Base-by-base conservation (phyloP, 2,113 vertebrate species). In the Dicaeum eximium region DNA sequence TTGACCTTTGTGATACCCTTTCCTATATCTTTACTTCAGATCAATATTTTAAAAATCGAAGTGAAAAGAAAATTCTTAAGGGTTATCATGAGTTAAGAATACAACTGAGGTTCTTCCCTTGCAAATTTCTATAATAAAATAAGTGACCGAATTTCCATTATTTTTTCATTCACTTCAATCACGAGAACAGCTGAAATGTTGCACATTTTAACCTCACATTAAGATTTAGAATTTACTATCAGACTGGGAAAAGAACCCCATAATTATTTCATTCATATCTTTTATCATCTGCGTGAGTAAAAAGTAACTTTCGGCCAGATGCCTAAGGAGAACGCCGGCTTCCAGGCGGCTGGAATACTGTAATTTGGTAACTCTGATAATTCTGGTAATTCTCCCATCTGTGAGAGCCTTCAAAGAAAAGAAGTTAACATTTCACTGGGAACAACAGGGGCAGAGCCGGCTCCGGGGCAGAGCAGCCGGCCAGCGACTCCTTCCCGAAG, bases 341-440 rank as follows among this genome's bases (percentile, higher is more conserved):
- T 62, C 15, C 47, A 84, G 93, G 71, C 44, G 25, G 27, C 7
- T 50, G 69, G 37, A 24, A 74, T 24, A 44, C 11, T 10, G 56
- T 31, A 30, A 77, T 88, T 73, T 27, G 38, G 35, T 7, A 78
- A 38, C 74, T 54, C 64, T 62, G 67, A 37, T 10, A 11, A 38
- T 78, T 54, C 64, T 62, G 67, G 40, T 10, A 11, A 31, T 40
- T 61, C 35, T 11, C 21, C n/a, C 44, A 4, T 50, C 45, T 21
- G 53, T 17, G 56, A 18, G 54, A 87, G 37, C 35, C 69, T 91
- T 77, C 87, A 95, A 86, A 95, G 87, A 42, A 62, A 16, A 77
- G 15, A 10, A 90, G 78, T 82, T 82, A 86, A 85, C 93, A 37
- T 97, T 95, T 90, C 92, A 95, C 87, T 71, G 18, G 24, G 64